Percentiles rank a stretch among this genome's conserved stretches.
These are phyloP conservation scores for honey bee (Apis mellifera) DNA, from an alignment of 1,140 invertebrate genomes.

Conservation along the genomic window DNA sequence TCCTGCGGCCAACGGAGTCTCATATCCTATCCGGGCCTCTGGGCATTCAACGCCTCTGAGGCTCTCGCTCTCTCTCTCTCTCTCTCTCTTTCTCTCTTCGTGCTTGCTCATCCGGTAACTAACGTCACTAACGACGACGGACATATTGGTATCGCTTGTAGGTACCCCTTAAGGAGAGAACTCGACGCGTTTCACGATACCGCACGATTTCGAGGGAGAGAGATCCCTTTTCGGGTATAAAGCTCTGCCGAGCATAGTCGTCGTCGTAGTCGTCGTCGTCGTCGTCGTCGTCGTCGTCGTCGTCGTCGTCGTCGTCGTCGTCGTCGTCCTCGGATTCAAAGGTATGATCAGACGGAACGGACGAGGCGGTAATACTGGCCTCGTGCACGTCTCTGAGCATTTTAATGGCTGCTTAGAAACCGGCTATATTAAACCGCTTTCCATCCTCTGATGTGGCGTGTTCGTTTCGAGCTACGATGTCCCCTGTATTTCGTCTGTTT, in stretches of 20 bases:
- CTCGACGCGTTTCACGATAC: slow-evolving; percentile 31
- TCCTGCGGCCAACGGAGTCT: slow-evolving; percentile 65
- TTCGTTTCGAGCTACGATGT: not conserved
- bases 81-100: slow-evolving; percentile 15
- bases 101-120: slow-evolving; percentile 65
- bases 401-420: slow-evolving; percentile 41
- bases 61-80: too few relatives aligned
- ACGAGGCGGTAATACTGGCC: slow-evolving; percentile 15
- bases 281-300: not conserved
- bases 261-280: not conserved
- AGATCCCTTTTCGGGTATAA: slow-evolving; percentile 34
- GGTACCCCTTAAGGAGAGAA: slow-evolving; percentile 55
- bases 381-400: slow-evolving; percentile 29
- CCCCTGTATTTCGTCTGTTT: too few relatives aligned
- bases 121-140: slow-evolving; percentile 67
- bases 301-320: not conserved
- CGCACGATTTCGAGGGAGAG: slow-evolving; percentile 42
- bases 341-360: slow-evolving; percentile 35
- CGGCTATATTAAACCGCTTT: slow-evolving; percentile 34
- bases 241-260: not conserved
- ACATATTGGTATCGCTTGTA: slow-evolving; percentile 62
- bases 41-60: slow-evolving; percentile 59
- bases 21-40: slow-evolving; percentile 73
- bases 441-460: not conserved
- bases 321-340: slow-evolving; percentile 26